phyloP scores from a whole-genome alignment of 1,140 invertebrate species.

The Stegodyphus mimosarum region DNA sequence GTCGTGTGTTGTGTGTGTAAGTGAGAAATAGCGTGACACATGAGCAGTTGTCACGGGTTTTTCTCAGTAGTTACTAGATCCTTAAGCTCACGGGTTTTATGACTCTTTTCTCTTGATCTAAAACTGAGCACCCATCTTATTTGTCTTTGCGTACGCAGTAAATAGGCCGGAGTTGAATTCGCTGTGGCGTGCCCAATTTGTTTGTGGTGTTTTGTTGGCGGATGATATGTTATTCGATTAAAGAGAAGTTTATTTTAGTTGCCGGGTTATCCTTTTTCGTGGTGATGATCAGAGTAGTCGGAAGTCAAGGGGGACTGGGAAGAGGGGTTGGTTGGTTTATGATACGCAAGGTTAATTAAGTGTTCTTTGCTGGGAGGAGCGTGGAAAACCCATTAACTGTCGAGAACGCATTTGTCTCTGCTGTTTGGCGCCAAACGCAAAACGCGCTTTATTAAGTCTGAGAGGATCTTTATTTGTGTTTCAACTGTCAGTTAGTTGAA shows the following conservation, averaged over 20 bases:
- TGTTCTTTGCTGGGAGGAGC: not conserved
- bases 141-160: constrained; percentile 23
- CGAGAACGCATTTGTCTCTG: too few species aligned
- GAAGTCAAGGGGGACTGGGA: not conserved
- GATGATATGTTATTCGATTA: not conserved
- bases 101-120: not conserved
- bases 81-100: constrained; percentile 1
- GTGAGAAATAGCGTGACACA: constrained; percentile 51
- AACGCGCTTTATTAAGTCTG: too few species aligned
- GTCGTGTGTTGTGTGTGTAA: constrained; percentile 22
- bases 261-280: not conserved
- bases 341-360: not conserved
- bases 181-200: constrained; percentile 11
- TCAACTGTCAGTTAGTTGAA: too few species aligned
- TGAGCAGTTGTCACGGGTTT: constrained; percentile 44
- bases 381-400: too few species aligned
- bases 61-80: not conserved
- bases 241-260: not conserved
- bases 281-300: not conserved
- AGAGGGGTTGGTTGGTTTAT: too few species aligned
- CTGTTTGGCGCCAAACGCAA: too few species aligned
- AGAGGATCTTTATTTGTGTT: too few species aligned
- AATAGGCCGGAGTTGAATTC: constrained; percentile 7
- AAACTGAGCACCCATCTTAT: constrained; percentile 33
- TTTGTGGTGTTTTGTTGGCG: constrained; percentile 22